Evolutionary conservation across 2,888 invertebrate genomes (phyloP).

Genomic region (Drosophila yooni): DNA sequence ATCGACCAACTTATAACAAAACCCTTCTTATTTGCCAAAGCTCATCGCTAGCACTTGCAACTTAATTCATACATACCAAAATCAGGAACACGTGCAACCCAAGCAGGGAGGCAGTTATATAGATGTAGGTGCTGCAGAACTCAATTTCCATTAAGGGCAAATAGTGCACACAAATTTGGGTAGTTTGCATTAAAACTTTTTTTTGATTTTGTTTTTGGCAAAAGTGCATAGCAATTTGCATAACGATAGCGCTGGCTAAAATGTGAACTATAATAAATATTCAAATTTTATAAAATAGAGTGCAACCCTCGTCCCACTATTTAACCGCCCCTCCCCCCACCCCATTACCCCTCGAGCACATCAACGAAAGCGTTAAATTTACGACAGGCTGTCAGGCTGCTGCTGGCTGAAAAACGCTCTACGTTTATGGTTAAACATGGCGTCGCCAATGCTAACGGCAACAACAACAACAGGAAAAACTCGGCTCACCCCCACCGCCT

Average conservation of each 20-base stretch:
- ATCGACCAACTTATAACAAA: neutral
- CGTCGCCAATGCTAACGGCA: constrained; percentile 37
- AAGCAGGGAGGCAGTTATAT: no score
- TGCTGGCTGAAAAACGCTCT: constrained; percentile 43
- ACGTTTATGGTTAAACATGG: constrained; percentile 71
- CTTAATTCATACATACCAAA: neutral
- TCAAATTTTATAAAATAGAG: constrained; percentile 59
- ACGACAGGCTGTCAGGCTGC: constrained; percentile 52
- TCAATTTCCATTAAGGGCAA: constrained; percentile 28
- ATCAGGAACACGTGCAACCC: constrained; percentile 11
- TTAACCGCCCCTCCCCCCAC: neutral
- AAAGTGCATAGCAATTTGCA: constrained; percentile 62
- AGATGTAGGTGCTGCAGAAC: neutral
- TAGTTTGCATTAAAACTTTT: constrained; percentile 30
- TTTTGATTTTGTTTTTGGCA: constrained; percentile 39
- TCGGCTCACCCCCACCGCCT: neutral
- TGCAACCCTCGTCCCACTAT: neutral
- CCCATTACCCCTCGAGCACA: constrained; percentile 24
- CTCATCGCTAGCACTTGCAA: neutral
- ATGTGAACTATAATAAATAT: constrained; percentile 71
- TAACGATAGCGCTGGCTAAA: constrained; percentile 62
- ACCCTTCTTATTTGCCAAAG: neutral
- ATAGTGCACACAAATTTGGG: constrained; percentile 61
- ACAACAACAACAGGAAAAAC: neutral
- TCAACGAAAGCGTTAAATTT: constrained; percentile 77